Base-by-base conservation (phyloP, 2,113 vertebrate genomes). In the Aplodontia rufa region DNA sequence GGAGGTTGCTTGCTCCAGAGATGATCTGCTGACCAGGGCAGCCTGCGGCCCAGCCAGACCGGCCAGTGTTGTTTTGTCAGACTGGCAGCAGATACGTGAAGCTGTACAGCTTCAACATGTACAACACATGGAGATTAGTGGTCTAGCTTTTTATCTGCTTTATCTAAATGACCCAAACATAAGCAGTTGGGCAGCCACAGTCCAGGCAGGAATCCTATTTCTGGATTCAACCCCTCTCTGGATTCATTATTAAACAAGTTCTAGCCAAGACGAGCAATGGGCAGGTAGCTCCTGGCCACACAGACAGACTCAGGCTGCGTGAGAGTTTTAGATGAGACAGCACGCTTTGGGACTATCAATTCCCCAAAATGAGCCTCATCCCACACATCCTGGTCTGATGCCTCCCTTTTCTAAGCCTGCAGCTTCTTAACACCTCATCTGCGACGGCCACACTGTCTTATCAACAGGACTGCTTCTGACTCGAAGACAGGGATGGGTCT, bases 121-220 rank as follows among this genome's bases (percentile, higher is more conserved):
- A 91, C 69, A 83, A 76, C 92, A 76, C 45, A 26, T 19, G 40
- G 55, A 55, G 87, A 91, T 79, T 62, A 51, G 0, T 53, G 68
- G 45, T 58, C 90, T 94, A 80, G 60, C 40, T 95, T 89, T 81
- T 80, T 84, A 92, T 93, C 68, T 66, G 62, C 93, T 92, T 83
- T 58, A 84, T 80, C 84, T 83, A 80, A 93, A 94, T 85, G 94
- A 94, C 87, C 72, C 80, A 88, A 87, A 88, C 42, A 68, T 75
- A 93, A 92, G 66, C 42, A 37, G 91, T n/a, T 87, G 53, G 64
- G 72, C 76, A 84, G 76, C n/a, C 75, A 22, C 35, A 83, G 83
- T 45, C 92, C 26, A 76, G 47, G 66, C 4, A 3, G 85, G 47
- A 90, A 42, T 22, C 53, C 66, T 85, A 30, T 84, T 92, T 91